phyloP scores from a whole-genome alignment of 2,113 vertebrate species.

The Poeciliopsis retropinna region DNA sequence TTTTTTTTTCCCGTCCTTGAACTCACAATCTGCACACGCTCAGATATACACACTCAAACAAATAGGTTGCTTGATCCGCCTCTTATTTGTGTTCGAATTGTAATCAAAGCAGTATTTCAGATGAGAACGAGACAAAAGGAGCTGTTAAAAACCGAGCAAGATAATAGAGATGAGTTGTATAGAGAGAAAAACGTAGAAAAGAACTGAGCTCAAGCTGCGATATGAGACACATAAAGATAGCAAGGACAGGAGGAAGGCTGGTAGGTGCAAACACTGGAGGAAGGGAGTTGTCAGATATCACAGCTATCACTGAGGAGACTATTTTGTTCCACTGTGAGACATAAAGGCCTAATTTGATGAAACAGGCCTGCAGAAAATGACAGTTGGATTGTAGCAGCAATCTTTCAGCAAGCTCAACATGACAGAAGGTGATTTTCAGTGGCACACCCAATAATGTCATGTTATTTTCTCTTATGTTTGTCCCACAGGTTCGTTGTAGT shows the following conservation, averaged over 20 bases:
- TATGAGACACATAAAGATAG: conserved; percentile 42
- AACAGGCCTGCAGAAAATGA: conserved; percentile 23
- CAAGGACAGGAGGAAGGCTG: conserved; percentile 24
- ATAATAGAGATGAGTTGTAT: conserved; percentile 29
- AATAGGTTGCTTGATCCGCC: conserved; percentile 29
- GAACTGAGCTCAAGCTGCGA: conserved; percentile 20
- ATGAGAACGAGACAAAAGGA: conserved; percentile 33
- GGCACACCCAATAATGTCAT: background rate
- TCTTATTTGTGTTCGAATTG: conserved; percentile 28
- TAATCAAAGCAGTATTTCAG: conserved; percentile 48
- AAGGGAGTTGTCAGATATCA: conserved; percentile 23
- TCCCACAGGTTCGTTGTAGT: background rate
- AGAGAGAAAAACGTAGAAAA: conserved; percentile 22
- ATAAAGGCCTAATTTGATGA: conserved; percentile 36
- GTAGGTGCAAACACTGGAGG: conserved; percentile 8
- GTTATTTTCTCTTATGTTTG: conserved; percentile 6
- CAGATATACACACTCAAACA: conserved; percentile 11
- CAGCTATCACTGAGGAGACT: conserved; percentile 8
- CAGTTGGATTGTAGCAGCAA: conserved; percentile 6
- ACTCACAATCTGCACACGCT: background rate
- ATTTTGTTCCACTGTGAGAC: conserved; percentile 26
- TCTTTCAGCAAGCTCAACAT: conserved; percentile 27
- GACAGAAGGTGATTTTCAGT: conserved; percentile 25
- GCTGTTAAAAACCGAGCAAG: conserved; percentile 20
- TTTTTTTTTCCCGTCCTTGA: conserved; percentile 30